Conservation (phyloP, 2,888 invertebrate species). For the Ariolimax columbianus region DNA sequence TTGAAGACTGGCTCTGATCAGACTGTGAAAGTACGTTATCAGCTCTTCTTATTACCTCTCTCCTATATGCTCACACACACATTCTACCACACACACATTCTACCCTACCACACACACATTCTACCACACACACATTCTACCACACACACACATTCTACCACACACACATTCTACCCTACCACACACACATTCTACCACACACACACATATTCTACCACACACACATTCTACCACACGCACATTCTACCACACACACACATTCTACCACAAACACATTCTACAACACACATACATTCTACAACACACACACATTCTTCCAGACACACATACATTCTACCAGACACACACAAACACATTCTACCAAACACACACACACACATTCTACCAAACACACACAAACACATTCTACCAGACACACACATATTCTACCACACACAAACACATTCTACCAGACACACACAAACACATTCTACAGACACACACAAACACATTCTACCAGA, state of each 20-base stretch:
- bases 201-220: not conserved
- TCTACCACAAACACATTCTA: too few species aligned
- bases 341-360: not conserved
- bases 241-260: not conserved
- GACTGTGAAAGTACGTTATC: slow-evolving; percentile 48
- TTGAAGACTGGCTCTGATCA: slow-evolving; percentile 60
- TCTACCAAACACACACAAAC: not conserved
- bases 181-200: not conserved
- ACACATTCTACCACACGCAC: too few species aligned
- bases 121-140: too few species aligned
- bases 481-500: not conserved
- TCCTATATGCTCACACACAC: not conserved
- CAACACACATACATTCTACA: not conserved
- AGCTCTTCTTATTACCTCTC: not conserved
- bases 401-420: too few species aligned
- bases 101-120: too few species aligned
- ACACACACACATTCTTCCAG: not conserved
- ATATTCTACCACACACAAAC: not conserved
- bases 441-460: not conserved
- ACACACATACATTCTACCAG: not conserved
- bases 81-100: too few species aligned
- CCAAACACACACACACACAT: too few species aligned
- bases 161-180: not conserved
- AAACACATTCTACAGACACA: not conserved
- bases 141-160: not conserved